Evolutionary conservation across 2,113 vertebrate genomes (phyloP).

Genomic region (Eudyptes chrysolophus): DNA sequence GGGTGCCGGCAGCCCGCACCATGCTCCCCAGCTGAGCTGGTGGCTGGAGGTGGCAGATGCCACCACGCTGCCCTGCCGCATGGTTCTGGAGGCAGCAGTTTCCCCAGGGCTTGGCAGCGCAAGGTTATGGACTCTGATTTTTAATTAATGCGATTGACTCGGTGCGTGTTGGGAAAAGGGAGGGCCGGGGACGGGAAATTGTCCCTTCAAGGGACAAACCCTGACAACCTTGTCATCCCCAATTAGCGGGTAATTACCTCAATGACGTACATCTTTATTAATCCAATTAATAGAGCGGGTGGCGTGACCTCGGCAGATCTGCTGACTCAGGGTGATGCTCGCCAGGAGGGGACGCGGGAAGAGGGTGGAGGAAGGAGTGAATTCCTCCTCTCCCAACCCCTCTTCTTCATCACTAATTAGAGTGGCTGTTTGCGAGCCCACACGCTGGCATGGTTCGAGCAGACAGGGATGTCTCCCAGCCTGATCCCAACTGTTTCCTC

Average conservation of each 20-base stretch:
- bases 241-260: slow-evolving; percentile 76
- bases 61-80: not conserved
- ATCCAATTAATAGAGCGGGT: slow-evolving; percentile 70
- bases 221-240: slow-evolving; percentile 71
- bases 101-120: not conserved
- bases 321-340: slow-evolving; percentile 62
- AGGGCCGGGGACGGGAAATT: not conserved
- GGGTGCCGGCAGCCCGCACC: not conserved
- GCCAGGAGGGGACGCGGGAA: not conserved
- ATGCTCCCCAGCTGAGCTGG: not conserved
- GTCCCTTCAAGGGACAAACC: slow-evolving; percentile 60
- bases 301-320: slow-evolving; percentile 44
- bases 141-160: slow-evolving; percentile 55
- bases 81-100: rapidly evolving
- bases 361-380: not conserved
- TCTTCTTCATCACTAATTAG: not conserved
- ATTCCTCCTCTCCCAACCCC: not conserved
- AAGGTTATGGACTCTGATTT: not conserved
- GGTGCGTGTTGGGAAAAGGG: slow-evolving; percentile 8
- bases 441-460: not conserved
- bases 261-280: slow-evolving; percentile 71
- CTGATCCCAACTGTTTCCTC: not conserved
- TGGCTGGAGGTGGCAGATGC: not conserved
- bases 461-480: not conserved
- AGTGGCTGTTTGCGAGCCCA: not conserved